Evolutionary conservation across 2,113 vertebrate genomes (phyloP).

Genomic region (Tragelaphus imberbis): DNA sequence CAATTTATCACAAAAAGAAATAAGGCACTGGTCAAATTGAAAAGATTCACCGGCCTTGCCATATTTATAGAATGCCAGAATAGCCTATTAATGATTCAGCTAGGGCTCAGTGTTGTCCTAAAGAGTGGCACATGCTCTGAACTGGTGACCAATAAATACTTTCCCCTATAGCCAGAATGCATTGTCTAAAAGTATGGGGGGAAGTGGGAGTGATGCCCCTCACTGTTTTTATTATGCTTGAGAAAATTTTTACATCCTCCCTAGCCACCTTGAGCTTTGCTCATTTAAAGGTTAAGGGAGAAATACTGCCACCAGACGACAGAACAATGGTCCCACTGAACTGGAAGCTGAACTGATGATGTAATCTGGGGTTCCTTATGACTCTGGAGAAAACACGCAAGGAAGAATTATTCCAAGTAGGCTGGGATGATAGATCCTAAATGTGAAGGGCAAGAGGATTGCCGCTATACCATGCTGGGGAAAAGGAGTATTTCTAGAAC

Average conservation of each 20-base stretch:
- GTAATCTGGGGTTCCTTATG: background rate
- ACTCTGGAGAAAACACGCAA: background rate
- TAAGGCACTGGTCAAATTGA: background rate
- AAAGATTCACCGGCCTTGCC: background rate
- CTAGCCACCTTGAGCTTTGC: background rate
- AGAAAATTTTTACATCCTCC: background rate
- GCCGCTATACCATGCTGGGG: background rate
- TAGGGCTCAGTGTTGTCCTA: background rate
- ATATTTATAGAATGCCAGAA: background rate
- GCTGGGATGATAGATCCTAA: background rate
- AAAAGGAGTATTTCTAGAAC: background rate
- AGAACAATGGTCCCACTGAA: background rate
- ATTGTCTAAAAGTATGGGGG: background rate
- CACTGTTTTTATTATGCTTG: background rate
- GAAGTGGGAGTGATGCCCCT: no score
- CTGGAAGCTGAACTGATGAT: background rate
- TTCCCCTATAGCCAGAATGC: background rate
- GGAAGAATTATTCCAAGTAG: background rate
- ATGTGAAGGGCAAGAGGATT: background rate
- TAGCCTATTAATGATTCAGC: background rate
- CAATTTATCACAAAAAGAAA: background rate
- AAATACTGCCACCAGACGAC: background rate
- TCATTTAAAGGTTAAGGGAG: background rate
- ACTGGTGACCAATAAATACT: background rate
- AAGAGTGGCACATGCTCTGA: background rate